A percentile compares a stretch with the other conserved stretches of the same genome.
Evolutionary conservation across 2,797 vertebrate genomes (phyloP).

Genomic region (Diplodus puntazzo): DNA sequence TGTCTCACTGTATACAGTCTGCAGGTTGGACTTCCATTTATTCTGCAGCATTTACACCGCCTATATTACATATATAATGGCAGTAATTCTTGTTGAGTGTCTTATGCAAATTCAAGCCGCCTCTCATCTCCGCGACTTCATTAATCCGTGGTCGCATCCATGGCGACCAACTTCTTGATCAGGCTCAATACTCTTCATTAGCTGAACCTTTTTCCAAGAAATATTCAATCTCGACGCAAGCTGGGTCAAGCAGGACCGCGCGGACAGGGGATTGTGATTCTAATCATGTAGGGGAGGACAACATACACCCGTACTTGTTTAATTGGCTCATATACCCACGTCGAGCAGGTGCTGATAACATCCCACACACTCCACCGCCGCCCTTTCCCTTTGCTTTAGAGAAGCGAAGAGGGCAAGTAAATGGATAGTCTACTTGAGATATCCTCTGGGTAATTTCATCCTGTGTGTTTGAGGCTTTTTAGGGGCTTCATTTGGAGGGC

Average conservation of each 20-base stretch:
- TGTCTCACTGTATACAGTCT: background rate
- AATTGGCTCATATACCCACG: slow-evolving; percentile 75
- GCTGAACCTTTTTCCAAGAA: slow-evolving; percentile 57
- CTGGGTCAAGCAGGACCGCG: slow-evolving; percentile 66
- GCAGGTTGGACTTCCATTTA: slow-evolving; percentile 27
- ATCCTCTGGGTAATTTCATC: slow-evolving; percentile 72
- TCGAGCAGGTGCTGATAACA: slow-evolving; percentile 76
- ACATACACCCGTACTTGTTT: slow-evolving; percentile 68
- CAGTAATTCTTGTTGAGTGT: slow-evolving; percentile 64
- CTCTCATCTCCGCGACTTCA: slow-evolving; percentile 70
- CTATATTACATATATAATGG: slow-evolving; percentile 44
- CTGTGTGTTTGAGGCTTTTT: slow-evolving; percentile 65
- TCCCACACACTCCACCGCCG: slow-evolving; percentile 52
- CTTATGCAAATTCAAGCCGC: slow-evolving; percentile 62
- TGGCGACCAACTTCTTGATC: slow-evolving; percentile 64
- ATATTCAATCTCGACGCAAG: slow-evolving; percentile 54
- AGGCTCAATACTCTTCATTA: slow-evolving; percentile 68
- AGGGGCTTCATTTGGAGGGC: slow-evolving; percentile 66
- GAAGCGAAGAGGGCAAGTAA: slow-evolving; percentile 56
- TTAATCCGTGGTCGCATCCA: slow-evolving; percentile 72
- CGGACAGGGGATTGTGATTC: slow-evolving; percentile 58
- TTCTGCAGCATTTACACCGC: slow-evolving; percentile 23
- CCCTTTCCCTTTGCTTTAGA: slow-evolving; percentile 26
- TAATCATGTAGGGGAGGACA: slow-evolving; percentile 69
- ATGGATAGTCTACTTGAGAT: slow-evolving; percentile 71